Percentiles rank a stretch among this genome's conserved stretches.
Conservation (phyloP, 1,140 invertebrate genomes). For the Trichonephila inaurata region DNA sequence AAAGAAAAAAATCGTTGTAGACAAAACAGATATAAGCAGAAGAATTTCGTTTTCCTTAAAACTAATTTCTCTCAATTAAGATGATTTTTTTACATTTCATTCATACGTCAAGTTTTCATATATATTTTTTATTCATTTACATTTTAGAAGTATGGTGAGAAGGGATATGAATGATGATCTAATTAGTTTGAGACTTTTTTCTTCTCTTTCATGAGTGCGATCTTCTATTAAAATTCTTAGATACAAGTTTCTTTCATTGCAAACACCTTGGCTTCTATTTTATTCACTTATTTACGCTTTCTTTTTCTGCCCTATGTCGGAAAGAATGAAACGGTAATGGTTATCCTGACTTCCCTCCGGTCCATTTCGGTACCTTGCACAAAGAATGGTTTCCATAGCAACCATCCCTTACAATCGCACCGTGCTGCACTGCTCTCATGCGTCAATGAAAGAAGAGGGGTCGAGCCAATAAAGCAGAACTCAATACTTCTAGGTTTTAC, state of each 20-base stretch:
- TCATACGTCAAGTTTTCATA: neutral
- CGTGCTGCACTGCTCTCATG: conserved; percentile 30
- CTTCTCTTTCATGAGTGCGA: neutral
- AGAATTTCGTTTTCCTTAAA: neutral
- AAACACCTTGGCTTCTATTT: conserved; percentile 5
- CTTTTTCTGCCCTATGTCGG: conserved; percentile 27
- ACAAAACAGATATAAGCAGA: neutral
- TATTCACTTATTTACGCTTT: conserved; percentile 62
- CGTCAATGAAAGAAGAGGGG: conserved; percentile 47
- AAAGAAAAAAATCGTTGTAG: neutral
- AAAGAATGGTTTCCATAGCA: conserved; percentile 48
- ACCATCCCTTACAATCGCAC: conserved; percentile 65
- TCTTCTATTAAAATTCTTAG: neutral
- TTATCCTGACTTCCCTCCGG: conserved; percentile 70
- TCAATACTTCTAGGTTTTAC: conserved; percentile 34
- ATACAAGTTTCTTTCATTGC: conserved; percentile 10
- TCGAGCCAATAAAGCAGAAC: conserved; percentile 48
- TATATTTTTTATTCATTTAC: neutral
- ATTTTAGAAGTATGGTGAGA: neutral
- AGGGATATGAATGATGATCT: neutral
- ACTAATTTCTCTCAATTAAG: neutral
- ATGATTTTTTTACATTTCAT: neutral
- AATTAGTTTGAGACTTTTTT: neutral
- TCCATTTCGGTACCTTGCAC: conserved; percentile 40
- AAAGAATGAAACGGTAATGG: conserved; percentile 70